Conservation (phyloP, 2,797 vertebrate genomes). For the Vultur gryphus region DNA sequence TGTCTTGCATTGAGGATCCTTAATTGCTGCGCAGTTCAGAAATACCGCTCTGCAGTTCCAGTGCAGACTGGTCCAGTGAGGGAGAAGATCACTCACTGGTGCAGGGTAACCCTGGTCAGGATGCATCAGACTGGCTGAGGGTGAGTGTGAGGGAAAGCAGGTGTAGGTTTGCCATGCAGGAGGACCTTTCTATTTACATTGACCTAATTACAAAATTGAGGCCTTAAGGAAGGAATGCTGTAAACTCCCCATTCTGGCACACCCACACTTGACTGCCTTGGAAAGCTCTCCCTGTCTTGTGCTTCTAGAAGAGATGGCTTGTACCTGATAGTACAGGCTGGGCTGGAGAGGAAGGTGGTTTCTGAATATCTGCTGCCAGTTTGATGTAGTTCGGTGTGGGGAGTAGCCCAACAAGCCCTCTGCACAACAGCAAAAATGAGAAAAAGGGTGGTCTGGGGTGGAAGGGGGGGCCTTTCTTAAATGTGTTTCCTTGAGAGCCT, state of each 20-base stretch:
- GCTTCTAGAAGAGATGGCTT: background rate
- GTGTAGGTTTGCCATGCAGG: background rate
- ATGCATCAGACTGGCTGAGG: background rate
- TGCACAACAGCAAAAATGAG: background rate
- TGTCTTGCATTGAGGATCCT: background rate
- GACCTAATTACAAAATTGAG: background rate
- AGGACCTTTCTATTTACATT: background rate
- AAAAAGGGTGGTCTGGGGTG: background rate
- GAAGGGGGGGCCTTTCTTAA: background rate
- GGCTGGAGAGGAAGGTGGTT: background rate
- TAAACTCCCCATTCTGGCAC: background rate
- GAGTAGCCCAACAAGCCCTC: background rate
- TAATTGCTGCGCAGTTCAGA: background rate
- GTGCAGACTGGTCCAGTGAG: background rate
- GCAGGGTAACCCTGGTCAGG: background rate
- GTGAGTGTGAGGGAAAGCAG: background rate
- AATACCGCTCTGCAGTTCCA: background rate
- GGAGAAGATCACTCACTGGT: background rate
- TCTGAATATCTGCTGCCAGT: background rate
- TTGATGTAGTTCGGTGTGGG: background rate
- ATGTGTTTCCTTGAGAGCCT: background rate
- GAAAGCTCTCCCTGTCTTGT: background rate
- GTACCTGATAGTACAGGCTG: background rate
- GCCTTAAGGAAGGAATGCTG: background rate
- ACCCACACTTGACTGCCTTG: too few relatives aligned